Percentiles rank a stretch among this genome's conserved stretches.
These are phyloP conservation scores for Drosophila sucinea DNA, from an alignment of 1,140 invertebrate species.

Conservation along the genomic window DNA sequence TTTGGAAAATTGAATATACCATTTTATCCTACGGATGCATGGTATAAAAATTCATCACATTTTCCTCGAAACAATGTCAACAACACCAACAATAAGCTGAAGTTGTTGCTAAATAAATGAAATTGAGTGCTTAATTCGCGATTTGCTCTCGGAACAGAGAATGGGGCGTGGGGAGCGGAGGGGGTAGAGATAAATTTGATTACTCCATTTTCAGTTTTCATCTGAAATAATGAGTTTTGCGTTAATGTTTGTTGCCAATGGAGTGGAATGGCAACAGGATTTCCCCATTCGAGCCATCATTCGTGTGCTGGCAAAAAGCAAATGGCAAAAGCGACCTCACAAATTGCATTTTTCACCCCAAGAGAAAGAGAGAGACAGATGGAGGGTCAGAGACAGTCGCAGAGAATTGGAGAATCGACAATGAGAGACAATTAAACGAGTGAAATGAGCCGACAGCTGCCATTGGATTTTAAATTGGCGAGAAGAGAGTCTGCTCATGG, in stretches of 20 bases:
- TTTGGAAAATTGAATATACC: too few relatives aligned
- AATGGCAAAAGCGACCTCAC: conserved; percentile 3
- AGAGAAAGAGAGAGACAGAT: not conserved
- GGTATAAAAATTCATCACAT: not conserved
- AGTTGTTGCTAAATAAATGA: not conserved
- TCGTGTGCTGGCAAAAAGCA: not conserved
- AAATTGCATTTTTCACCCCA: not conserved
- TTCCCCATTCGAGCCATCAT: not conserved
- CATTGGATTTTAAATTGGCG: conserved; percentile 7
- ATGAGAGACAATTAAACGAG: conserved; percentile 10
- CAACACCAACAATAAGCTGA: not conserved
- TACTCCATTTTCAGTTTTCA: not conserved
- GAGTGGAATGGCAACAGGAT: not conserved
- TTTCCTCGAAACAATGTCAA: conserved; percentile 5
- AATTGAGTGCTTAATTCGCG: conserved; percentile 8
- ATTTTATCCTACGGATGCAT: too few relatives aligned
- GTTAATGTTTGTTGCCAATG: conserved; percentile 3
- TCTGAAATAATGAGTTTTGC: conserved; percentile 3
- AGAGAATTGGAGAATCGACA: conserved; percentile 5
- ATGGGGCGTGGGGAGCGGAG: not conserved
- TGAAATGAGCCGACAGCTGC: conserved; percentile 10
- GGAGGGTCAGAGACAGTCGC: not conserved
- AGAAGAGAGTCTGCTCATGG: not conserved
- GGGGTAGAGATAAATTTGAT: not conserved
- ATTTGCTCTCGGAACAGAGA: not conserved